phyloP scores from a whole-genome alignment of 2,888 invertebrate genomes.

The Agonopterix heracliana region DNA sequence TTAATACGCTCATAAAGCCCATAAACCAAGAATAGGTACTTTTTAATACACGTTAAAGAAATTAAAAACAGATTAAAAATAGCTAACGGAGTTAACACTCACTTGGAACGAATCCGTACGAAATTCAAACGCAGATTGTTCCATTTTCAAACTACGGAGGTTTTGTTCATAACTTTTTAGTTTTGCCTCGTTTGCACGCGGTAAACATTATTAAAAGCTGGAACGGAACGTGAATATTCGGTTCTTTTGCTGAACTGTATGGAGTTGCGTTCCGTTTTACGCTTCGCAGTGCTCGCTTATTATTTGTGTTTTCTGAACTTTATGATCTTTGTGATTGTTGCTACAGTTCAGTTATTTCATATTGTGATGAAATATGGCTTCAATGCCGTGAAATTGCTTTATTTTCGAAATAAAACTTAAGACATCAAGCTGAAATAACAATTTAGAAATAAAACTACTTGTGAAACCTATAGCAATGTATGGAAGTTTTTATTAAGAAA shows the following conservation, averaged over 20 bases:
- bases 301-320: constrained; percentile 1
- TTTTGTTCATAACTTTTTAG: constrained; percentile 8
- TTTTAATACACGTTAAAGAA: not conserved
- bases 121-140: constrained; percentile 10
- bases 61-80: not conserved
- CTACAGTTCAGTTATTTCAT: too few species aligned
- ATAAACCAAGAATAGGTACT: not conserved
- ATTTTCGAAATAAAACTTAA: too few species aligned
- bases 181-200: constrained; percentile 3
- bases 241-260: constrained; percentile 6
- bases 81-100: constrained; percentile 3
- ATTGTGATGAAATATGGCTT: too few species aligned
- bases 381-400: too few species aligned
- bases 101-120: constrained; percentile 1
- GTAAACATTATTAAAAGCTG: constrained; percentile 12
- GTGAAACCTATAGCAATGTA: too few species aligned
- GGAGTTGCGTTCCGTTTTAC: constrained; percentile 6
- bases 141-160: constrained; percentile 6
- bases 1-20: not conserved
- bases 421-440: too few species aligned
- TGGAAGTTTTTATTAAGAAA: too few species aligned
- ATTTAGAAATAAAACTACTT: too few species aligned
- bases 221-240: constrained; percentile 3
- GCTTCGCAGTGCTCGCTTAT: constrained; percentile 2
- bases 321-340: not conserved